Conservation (phyloP, 2,113 vertebrate species). For the Crotalus horridus region DNA sequence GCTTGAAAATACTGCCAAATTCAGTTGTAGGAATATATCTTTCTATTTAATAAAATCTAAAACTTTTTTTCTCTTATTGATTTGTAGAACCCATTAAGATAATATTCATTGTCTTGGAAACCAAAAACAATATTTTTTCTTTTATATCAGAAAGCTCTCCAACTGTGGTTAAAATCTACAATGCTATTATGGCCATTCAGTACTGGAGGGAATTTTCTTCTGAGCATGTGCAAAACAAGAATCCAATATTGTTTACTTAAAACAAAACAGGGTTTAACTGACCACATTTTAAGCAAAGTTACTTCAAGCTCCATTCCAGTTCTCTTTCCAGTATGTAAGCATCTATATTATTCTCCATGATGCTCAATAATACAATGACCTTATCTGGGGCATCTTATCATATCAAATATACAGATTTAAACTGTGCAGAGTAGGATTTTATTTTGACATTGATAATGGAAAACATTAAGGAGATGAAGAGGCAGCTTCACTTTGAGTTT, state of each 20-base stretch:
- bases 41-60: background rate
- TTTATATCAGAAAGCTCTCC: constrained; percentile 1
- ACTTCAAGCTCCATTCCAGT: background rate
- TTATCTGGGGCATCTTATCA: background rate
- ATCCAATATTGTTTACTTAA: constrained; percentile 26
- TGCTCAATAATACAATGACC: background rate
- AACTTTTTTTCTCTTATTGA: background rate
- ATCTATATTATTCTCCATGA: background rate
- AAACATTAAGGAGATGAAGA: background rate
- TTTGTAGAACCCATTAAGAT: background rate
- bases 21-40: background rate
- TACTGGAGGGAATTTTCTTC: constrained; percentile 25
- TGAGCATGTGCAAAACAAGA: constrained; percentile 3
- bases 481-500: background rate
- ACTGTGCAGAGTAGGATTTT: background rate
- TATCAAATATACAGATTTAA: background rate
- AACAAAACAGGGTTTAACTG: background rate
- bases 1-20: background rate
- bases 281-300: background rate
- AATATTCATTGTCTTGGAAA: background rate
- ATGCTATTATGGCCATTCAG: background rate
- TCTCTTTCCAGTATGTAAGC: background rate
- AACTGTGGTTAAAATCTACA: constrained; percentile 36
- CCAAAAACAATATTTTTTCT: constrained; percentile 22
- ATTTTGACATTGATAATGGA: background rate